Evolutionary conservation across 1,140 invertebrate species (phyloP), one percentile per base, ranked within the genome.

Genomic region (Hylyphantes graminicola): DNA sequence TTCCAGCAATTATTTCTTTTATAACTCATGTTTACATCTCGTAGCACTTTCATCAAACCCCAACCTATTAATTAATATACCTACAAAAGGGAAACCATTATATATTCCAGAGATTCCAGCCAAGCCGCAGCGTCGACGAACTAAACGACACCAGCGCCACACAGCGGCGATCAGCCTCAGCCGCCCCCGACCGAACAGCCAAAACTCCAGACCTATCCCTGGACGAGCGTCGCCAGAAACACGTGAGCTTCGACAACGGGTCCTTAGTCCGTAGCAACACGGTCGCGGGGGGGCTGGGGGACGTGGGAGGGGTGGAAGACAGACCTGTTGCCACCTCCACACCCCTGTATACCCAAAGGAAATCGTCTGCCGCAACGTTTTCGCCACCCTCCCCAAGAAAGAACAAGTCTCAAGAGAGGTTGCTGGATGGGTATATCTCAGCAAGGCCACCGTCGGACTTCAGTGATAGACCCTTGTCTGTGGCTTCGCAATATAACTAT

Each of bases 231-330:
- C 89, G 87, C 72, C 90, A 78, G 85, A 97, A 96, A 89, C 96
- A 97, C 89, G 96, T 97, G 53, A 96, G 95, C 88, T 97, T 97
- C 88, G 96, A 96, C 81, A 87, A 87, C 12, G 87, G 87, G 0
- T 88, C 87, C 17, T 82, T 87, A 59, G 86, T 87, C 35, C 74
- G 87, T 67, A 86, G 80, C 61, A 87, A 87, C 53, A 87, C 87
- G 17, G 82, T 87, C 13, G 86, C 70, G 11, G 86, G 80, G 53
- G 86, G 85, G n/a, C 54, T 86, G n/a, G 86, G 83, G 77, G 86
- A 86, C 35, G 86, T 86, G 35, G 86, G 85, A 17, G 81, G 72
- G 48, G 80, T 67, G 64, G 57, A 72, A 63, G 57, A 68, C 73
- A 76, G 86, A 70, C 85, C 87, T 12, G 79, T 73, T 57, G 78